Percentiles rank a stretch among this genome's conserved stretches.
These are phyloP conservation scores for Patella ulyssiponensis DNA, from an alignment of 2,888 invertebrate species.

Conservation along the genomic window DNA sequence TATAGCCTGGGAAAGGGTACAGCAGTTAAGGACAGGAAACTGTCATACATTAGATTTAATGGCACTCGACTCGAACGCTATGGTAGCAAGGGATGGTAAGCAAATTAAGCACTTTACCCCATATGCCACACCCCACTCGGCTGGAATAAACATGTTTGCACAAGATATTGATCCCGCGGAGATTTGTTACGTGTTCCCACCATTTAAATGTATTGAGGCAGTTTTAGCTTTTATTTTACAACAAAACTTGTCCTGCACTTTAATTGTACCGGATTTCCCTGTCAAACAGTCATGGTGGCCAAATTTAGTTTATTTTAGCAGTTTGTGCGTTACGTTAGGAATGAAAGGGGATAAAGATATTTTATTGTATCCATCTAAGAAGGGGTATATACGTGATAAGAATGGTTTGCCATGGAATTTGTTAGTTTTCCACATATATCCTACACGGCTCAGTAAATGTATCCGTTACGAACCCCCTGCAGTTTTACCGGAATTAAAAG, in stretches of 20 bases:
- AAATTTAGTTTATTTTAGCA: background rate
- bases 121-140: background rate
- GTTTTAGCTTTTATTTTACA: background rate
- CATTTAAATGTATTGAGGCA: background rate
- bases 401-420: background rate
- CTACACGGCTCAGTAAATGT: background rate
- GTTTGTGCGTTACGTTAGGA: background rate
- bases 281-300: background rate
- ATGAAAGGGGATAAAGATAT: background rate
- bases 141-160: background rate
- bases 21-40: background rate
- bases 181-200: background rate
- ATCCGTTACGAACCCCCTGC: background rate
- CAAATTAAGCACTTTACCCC: background rate
- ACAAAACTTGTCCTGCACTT: background rate
- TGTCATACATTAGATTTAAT: background rate
- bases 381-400: background rate
- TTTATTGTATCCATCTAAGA: background rate
- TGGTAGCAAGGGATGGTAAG: background rate
- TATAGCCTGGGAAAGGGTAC: background rate
- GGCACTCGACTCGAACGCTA: background rate
- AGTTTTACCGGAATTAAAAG: background rate
- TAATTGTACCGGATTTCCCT: background rate
- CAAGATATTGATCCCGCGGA: background rate
- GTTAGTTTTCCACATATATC: background rate